Percentiles rank a stretch among this genome's conserved stretches.
Conservation (phyloP, 2,113 vertebrate genomes). For the Grus americana region DNA sequence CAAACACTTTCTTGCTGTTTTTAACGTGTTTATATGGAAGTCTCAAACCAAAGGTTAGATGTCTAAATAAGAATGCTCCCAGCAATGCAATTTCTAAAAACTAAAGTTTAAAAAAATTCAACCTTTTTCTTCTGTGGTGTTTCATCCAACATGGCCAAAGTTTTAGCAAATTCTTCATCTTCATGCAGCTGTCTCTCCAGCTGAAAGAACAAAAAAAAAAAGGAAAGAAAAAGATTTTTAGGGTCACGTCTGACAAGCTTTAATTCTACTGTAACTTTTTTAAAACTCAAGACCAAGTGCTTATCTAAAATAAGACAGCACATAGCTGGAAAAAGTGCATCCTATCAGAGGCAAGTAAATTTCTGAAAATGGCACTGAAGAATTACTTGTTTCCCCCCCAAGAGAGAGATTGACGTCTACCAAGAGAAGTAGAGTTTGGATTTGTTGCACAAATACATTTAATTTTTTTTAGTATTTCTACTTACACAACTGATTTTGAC, state of each 20-base stretch:
- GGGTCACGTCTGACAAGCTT: neutral
- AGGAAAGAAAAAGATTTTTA: neutral
- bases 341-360: neutral
- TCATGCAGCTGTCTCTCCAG: constrained; percentile 92
- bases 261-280: neutral
- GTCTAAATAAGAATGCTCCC: neutral
- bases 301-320: neutral
- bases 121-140: constrained; percentile 89
- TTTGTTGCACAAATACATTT: neutral
- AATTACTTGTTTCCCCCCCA: neutral
- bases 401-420: neutral
- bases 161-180: constrained; percentile 94
- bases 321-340: neutral
- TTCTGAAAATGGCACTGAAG: neutral
- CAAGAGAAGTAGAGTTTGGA: neutral
- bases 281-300: neutral
- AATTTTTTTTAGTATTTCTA: neutral
- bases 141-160: constrained; percentile 90
- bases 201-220: constrained; percentile 59
- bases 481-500: neutral
- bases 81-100: neutral
- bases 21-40: neutral
- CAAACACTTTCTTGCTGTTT: neutral
- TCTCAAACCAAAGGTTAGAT: neutral
- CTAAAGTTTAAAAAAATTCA: neutral